Conservation (phyloP, 2,797 vertebrate species). For the Sorex maritimensis region DNA sequence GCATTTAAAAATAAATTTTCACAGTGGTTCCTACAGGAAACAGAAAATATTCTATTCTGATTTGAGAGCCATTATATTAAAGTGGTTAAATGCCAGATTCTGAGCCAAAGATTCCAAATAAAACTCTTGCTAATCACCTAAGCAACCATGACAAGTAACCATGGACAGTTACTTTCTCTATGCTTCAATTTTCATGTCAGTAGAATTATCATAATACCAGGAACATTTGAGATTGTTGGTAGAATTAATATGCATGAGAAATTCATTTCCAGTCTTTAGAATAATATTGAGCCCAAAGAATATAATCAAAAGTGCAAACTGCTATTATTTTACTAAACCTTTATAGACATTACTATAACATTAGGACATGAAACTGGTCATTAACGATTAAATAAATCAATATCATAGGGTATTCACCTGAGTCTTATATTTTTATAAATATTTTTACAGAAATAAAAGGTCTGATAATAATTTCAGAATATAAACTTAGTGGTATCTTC, state of each 20-base stretch:
- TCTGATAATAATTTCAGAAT: background rate
- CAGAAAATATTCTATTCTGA: background rate
- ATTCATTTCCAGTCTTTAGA: background rate
- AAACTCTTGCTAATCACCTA: background rate
- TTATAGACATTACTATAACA: conserved; percentile 13
- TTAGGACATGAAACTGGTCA: background rate
- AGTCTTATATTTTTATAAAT: background rate
- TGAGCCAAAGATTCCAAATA: background rate
- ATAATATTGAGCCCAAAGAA: background rate
- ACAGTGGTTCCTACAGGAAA: background rate
- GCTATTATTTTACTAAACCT: background rate
- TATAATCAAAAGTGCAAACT: background rate
- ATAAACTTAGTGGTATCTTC: too few species aligned
- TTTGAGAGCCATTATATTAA: background rate
- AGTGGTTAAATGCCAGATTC: background rate
- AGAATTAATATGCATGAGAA: background rate
- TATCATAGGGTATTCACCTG: background rate
- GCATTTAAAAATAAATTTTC: conserved; percentile 2
- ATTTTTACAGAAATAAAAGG: background rate
- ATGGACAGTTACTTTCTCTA: background rate
- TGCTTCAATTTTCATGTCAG: background rate
- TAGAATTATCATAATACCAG: conserved; percentile 47
- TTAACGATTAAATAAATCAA: background rate
- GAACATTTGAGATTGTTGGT: background rate
- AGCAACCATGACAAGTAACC: background rate